These are phyloP conservation scores for Leucophora obtusa DNA, from an alignment of 2,888 invertebrate species.

Conservation along the genomic window DNA sequence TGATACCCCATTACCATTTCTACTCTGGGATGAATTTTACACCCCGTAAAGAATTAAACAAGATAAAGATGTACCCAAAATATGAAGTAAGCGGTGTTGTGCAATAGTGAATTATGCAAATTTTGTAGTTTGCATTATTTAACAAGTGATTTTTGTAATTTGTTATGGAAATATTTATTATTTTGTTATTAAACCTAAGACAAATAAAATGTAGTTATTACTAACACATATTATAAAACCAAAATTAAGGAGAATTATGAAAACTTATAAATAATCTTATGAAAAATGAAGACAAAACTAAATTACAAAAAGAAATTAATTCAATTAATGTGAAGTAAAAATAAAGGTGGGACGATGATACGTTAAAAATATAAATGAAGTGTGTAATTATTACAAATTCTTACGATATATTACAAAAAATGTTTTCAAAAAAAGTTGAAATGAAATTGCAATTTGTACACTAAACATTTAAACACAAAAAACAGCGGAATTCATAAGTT, in stretches of 20 bases:
- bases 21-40: no score
- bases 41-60: neutral
- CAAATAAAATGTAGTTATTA: neutral
- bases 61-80: neutral
- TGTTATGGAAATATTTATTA: neutral
- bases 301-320: slow-evolving; percentile 1
- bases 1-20: no score
- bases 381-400: neutral
- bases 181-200: neutral
- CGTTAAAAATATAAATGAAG: neutral
- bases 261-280: neutral
- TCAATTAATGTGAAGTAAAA: neutral
- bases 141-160: neutral
- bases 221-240: neutral
- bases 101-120: no score
- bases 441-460: neutral
- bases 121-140: neutral
- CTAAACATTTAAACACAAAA: neutral
- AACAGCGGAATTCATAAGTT: no score
- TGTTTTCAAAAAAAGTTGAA: neutral
- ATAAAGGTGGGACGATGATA: neutral
- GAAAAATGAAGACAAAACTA: neutral
- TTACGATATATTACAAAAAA: slow-evolving; percentile 14
- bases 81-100: no score
- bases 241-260: neutral